Evolutionary conservation across 2,888 invertebrate species (phyloP).

Genomic region (Drosophila atripex): DNA sequence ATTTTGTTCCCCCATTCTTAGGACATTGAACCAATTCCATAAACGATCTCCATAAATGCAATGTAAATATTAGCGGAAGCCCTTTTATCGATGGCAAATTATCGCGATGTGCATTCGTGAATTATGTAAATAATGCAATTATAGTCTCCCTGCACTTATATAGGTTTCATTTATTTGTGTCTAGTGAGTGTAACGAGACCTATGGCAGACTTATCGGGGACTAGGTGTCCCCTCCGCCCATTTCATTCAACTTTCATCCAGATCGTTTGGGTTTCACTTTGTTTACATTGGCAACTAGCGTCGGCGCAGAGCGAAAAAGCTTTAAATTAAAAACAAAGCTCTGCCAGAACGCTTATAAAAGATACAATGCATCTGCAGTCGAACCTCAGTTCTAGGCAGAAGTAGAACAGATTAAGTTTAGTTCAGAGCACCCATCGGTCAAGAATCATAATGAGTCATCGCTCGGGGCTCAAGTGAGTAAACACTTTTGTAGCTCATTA

Average conservation of each 20-base stretch:
- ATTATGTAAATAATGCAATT: conserved; percentile 24
- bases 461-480: conserved; percentile 4
- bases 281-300: conserved; percentile 47
- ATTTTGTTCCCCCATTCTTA: neutral
- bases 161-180: conserved; percentile 22
- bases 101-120: conserved; percentile 23
- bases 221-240: neutral
- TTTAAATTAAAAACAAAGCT: conserved; percentile 71
- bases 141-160: conserved; percentile 24
- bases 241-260: conserved; percentile 19
- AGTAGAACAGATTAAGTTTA: conserved; percentile 8
- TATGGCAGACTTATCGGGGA: conserved; percentile 9
- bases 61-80: conserved; percentile 31
- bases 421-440: neutral
- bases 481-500: neutral
- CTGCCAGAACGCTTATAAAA: conserved; percentile 56
- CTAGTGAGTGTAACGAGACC: conserved; percentile 48
- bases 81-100: conserved; percentile 25
- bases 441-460: conserved; percentile 30
- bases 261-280: conserved; percentile 62
- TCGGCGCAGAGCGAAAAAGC: conserved; percentile 61
- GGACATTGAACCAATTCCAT: conserved; percentile 27
- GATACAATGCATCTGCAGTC: conserved; percentile 43
- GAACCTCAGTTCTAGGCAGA: conserved; percentile 48
- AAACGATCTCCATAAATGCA: conserved; percentile 6